Evolutionary conservation across 1,140 invertebrate species (phyloP).

Genomic region (Lutraria rhynchaena): DNA sequence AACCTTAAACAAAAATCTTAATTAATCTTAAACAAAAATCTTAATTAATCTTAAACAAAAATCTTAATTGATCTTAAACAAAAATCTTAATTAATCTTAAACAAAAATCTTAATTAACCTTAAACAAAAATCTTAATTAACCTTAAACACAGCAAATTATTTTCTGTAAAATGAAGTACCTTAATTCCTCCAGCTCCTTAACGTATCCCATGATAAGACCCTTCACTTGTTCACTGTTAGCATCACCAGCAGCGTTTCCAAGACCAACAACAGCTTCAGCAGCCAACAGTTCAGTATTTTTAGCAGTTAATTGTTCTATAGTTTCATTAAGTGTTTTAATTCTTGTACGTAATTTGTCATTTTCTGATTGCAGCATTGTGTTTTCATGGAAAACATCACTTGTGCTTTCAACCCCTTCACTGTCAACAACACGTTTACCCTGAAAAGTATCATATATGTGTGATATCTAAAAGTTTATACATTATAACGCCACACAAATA

Average conservation of each 20-base stretch:
- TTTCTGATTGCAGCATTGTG: constrained; percentile 94
- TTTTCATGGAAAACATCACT: constrained; percentile 99
- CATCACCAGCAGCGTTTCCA: constrained; percentile 66
- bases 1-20: too few relatives aligned
- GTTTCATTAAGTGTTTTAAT: constrained; percentile 97
- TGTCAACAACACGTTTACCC: constrained; percentile 93
- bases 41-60: too few relatives aligned
- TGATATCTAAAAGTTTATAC: too few relatives aligned
- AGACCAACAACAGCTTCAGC: constrained; percentile 86
- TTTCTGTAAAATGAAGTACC: too few relatives aligned
- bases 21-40: too few relatives aligned
- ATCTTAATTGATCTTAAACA: too few relatives aligned
- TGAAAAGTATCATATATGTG: too few relatives aligned
- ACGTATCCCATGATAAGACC: constrained; percentile 92
- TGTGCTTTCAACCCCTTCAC: constrained; percentile 92
- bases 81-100: too few relatives aligned
- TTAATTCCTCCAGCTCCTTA: constrained; percentile 94
- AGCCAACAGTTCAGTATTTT: constrained; percentile 90
- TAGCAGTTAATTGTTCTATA: constrained; percentile 91
- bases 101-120: too few relatives aligned
- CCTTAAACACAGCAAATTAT: too few relatives aligned
- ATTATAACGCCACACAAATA: too few relatives aligned
- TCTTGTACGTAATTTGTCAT: constrained; percentile 91
- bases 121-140: too few relatives aligned
- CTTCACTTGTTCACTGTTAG: constrained; percentile 83